Percentiles rank a stretch among this genome's conserved stretches.
phyloP scores from a whole-genome alignment of 2,888 invertebrate species.

The Calephelis perditalis region DNA sequence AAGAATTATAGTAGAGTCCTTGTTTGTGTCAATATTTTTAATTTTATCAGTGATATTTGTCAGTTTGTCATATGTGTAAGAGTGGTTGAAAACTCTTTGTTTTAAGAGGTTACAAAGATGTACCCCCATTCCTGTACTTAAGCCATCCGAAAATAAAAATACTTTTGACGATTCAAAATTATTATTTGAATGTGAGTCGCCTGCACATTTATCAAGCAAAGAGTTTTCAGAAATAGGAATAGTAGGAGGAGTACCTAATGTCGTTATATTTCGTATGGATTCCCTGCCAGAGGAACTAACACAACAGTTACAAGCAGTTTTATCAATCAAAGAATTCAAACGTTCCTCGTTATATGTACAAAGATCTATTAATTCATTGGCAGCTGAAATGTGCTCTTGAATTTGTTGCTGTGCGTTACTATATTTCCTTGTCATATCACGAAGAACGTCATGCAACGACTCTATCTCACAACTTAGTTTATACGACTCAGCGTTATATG shows the following conservation, averaged over 20 bases:
- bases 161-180: not conserved
- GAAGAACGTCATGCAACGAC: not conserved
- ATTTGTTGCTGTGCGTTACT: no score
- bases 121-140: not conserved
- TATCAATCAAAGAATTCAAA: not conserved
- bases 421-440: conserved; percentile 7
- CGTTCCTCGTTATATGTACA: not conserved
- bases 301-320: not conserved
- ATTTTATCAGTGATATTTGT: no score
- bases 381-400: not conserved
- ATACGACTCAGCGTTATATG: not conserved
- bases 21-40: no score
- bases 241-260: not conserved
- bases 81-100: no score
- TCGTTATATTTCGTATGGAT: not conserved
- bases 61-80: no score
- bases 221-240: no score
- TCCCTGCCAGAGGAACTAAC: no score
- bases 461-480: not conserved
- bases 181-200: not conserved
- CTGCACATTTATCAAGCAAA: not conserved
- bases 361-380: not conserved
- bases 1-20: no score
- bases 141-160: not conserved
- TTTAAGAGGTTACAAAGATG: no score